Evolutionary conservation across 2,113 vertebrate species (phyloP).

Genomic region (Phasianus colchicus): DNA sequence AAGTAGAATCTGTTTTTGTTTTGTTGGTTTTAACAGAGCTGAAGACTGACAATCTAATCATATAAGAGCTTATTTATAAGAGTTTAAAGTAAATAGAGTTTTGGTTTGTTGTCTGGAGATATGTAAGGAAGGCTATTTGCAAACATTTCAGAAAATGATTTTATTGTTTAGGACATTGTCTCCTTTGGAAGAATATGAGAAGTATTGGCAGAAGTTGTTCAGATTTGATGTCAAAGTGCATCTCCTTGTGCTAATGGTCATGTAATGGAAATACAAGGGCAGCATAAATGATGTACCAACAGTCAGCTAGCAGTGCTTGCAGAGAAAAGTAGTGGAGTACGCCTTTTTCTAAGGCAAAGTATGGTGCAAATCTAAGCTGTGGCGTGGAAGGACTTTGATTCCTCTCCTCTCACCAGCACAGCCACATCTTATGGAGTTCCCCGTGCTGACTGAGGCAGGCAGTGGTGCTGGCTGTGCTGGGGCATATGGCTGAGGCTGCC

Average conservation of each 20-base stretch:
- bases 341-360: background rate
- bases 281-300: background rate
- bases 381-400: rapidly evolving
- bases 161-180: background rate
- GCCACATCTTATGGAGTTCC: background rate
- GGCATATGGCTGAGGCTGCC: too few species aligned
- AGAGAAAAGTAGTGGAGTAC: background rate
- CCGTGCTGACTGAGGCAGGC: background rate
- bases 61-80: background rate
- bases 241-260: background rate
- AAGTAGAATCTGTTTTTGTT: constrained; percentile 70
- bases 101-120: background rate
- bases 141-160: background rate
- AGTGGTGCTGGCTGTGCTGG: background rate
- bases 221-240: background rate
- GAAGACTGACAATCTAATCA: background rate
- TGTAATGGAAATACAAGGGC: rapidly evolving
- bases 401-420: background rate
- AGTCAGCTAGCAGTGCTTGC: rapidly evolving
- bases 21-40: background rate
- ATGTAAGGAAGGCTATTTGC: background rate
- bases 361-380: rapidly evolving
- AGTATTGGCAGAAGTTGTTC: background rate
- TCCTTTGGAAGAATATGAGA: background rate
- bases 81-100: background rate